Conservation (phyloP, 2,797 vertebrate species). For the Peromyscus melanophrys region DNA sequence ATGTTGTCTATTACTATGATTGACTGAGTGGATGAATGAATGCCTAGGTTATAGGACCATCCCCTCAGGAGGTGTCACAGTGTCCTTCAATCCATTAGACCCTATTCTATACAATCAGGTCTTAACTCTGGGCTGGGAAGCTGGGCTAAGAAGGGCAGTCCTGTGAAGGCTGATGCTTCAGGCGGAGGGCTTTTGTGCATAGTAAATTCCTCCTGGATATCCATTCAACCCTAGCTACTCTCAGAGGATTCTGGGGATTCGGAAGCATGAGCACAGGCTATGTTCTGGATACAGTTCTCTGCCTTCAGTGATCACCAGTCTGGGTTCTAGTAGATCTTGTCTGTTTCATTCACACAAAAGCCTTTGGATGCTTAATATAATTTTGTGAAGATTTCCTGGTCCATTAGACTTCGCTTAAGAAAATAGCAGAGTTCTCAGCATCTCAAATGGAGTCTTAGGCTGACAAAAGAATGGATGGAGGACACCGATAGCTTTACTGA, state of each 20-base stretch:
- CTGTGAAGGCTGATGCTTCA: not conserved
- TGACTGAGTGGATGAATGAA: not conserved
- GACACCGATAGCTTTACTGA: not conserved
- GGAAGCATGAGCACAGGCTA: not conserved
- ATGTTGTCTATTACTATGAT: not conserved
- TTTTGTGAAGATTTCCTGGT: slow-evolving; percentile 64
- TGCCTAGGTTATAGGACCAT: not conserved
- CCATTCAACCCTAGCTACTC: not conserved
- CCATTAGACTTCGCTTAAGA: slow-evolving; percentile 69
- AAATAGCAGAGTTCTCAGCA: slow-evolving; percentile 57
- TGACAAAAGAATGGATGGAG: slow-evolving; percentile 55
- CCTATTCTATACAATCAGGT: not conserved
- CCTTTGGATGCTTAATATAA: slow-evolving; percentile 52
- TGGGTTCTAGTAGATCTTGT: slow-evolving; percentile 65
- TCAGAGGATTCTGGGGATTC: slow-evolving; percentile 36
- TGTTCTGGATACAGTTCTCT: slow-evolving; percentile 27
- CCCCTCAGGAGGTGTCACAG: not conserved
- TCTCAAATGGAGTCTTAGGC: slow-evolving; percentile 60
- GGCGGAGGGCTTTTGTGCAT: not conserved
- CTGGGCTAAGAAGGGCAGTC: not conserved
- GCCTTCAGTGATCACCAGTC: slow-evolving; percentile 51
- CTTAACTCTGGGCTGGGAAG: not conserved
- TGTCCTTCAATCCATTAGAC: not conserved
- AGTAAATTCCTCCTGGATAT: not conserved
- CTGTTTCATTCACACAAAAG: slow-evolving; percentile 72